Evolutionary conservation across 2,797 vertebrate species (phyloP).

Genomic region (Xyrichtys novacula): DNA sequence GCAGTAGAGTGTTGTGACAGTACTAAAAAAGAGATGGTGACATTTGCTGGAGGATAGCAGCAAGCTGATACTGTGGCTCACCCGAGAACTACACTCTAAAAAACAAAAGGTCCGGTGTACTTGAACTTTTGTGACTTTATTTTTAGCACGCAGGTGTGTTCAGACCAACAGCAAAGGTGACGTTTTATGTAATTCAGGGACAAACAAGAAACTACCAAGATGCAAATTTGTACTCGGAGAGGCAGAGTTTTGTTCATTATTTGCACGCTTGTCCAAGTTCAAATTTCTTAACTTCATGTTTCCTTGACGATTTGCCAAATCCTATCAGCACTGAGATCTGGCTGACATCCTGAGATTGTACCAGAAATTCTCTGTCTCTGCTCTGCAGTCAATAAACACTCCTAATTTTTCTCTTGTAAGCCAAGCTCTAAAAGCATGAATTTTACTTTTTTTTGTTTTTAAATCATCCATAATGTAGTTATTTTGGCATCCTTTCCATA

Average conservation of each 20-base stretch:
- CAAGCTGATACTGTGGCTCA: slow-evolving; percentile 1
- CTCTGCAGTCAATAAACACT: no score
- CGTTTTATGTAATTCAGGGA: background rate
- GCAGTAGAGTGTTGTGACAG: slow-evolving; percentile 20
- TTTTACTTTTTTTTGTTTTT: no score
- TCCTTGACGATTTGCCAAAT: background rate
- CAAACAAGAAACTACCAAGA: background rate
- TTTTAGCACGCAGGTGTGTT: background rate
- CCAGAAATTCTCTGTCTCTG: no score
- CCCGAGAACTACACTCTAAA: background rate
- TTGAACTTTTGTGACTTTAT: background rate
- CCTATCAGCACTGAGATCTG: no score
- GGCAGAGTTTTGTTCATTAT: background rate
- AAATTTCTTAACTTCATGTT: background rate
- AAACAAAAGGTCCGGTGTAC: background rate
- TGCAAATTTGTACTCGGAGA: background rate
- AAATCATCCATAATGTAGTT: no score
- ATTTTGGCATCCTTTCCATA: no score
- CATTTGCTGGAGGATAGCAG: slow-evolving; percentile 3
- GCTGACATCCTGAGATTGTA: no score
- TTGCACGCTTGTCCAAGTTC: no score
- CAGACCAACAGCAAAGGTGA: no score
- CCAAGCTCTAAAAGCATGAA: no score
- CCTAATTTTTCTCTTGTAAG: no score
- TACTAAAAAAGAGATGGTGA: slow-evolving; percentile 6